These are phyloP conservation scores for Meandrina meandrites DNA, from an alignment of 92 coral and sea anemone species.

Conservation along the genomic window DNA sequence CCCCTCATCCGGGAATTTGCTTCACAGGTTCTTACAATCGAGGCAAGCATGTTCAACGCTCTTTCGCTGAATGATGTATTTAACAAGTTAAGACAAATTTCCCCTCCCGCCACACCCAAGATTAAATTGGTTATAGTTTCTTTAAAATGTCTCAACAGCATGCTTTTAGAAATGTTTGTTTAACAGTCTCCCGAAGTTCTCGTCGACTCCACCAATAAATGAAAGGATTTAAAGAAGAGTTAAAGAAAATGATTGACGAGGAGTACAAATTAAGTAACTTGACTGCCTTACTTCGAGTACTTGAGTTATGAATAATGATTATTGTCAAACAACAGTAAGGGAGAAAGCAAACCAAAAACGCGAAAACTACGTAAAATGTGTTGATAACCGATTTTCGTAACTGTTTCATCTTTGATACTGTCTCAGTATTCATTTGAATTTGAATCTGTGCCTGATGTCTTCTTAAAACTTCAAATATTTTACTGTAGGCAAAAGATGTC, in stretches of 20 bases:
- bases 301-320: background rate
- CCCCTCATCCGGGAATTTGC: too few relatives aligned
- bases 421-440: background rate
- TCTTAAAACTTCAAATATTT: background rate
- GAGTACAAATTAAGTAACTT: background rate
- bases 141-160: background rate
- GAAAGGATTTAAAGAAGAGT: constrained; percentile 11
- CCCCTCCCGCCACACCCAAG: too few relatives aligned
- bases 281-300: background rate
- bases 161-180: background rate
- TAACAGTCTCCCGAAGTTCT: background rate
- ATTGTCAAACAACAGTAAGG: background rate
- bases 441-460: constrained; percentile 1
- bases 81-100: too few relatives aligned
- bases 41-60: too few relatives aligned
- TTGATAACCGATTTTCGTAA: background rate
- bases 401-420: background rate
- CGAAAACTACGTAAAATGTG: background rate
- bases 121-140: too few relatives aligned
- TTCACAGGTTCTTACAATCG: too few relatives aligned
- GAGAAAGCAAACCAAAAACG: background rate
- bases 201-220: constrained; percentile 5
- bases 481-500: constrained; percentile 1
- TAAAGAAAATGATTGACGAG: background rate
- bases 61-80: too few relatives aligned